Evolutionary conservation across 2,113 vertebrate genomes (phyloP), one percentile per base, ranked within the genome.

Genomic region (Manacus vitellinus): DNA sequence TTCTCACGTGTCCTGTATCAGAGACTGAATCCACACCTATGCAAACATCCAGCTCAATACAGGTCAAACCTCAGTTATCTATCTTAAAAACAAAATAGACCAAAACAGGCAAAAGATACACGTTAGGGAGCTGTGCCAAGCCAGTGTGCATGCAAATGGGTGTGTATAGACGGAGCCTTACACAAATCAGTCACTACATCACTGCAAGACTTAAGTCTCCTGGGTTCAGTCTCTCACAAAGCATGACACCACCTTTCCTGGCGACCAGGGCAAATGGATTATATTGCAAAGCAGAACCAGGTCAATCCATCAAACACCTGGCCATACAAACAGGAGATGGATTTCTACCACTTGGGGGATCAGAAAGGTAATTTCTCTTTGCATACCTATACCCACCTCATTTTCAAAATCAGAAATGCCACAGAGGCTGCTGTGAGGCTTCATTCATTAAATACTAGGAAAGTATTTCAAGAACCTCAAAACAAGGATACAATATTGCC

Each of bases 1-100:
- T 46, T 49, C 44, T 59, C 61, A 61, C 0, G 0, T 33, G 22
- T 18, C 41, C 41, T 2, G 0, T 27, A 44, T 37, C 20, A 4
- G 22, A 30, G 5, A 15, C 63, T 9, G 12, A 79, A 52, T 33
- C 31, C 56, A 59, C 1, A 3, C 10, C 46, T 67, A 49, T 2
- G 4, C 33, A 59, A 93, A 44, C 9, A 75, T 35, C 5, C 27
- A 81, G 23, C 8, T 85, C 83, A 51, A 55, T 6, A 47, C 0
- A 82, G 30, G 47, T n/a, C 30, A 82, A 59, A 55, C 11, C 28
- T 65, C 24, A 8, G n/a, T 31, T 70, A 51, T 8, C 39, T 33
- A 68, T 14, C 70, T 56, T 31, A n/a, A 89, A 75, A 78, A 37
- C 61, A 82, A 85, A 77, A 31, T 10, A 66, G 31, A 77, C 15